These are phyloP conservation scores for Heteromyza rotundicornis DNA, from an alignment of 2,888 invertebrate genomes.

Conservation along the genomic window DNA sequence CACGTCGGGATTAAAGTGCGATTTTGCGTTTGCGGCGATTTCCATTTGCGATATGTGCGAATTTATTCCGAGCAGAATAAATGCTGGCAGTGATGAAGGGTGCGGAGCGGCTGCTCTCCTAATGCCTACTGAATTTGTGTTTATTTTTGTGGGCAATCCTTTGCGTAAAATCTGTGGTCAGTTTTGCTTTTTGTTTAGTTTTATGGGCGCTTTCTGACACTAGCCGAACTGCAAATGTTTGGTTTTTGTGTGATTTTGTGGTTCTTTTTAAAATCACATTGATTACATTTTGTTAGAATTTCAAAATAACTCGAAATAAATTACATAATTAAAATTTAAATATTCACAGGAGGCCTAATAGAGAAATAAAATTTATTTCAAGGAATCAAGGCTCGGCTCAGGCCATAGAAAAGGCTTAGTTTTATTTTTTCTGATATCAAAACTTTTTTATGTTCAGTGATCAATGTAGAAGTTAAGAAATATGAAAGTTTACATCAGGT, in stretches of 20 bases:
- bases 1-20: slow-evolving; percentile 59
- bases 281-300: neutral
- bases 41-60: slow-evolving; percentile 41
- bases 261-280: neutral
- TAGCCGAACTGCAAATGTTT: slow-evolving; percentile 43
- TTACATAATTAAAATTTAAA: too few relatives aligned
- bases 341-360: too few relatives aligned
- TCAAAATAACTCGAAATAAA: too few relatives aligned
- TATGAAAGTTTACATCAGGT: too few relatives aligned
- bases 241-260: slow-evolving; percentile 29
- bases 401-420: too few relatives aligned
- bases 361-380: too few relatives aligned
- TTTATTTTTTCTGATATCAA: too few relatives aligned
- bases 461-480: too few relatives aligned
- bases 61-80: slow-evolving; percentile 36
- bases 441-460: too few relatives aligned
- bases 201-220: slow-evolving; percentile 29
- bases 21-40: slow-evolving; percentile 50
- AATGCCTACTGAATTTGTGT: neutral
- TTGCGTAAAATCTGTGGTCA: slow-evolving; percentile 13
- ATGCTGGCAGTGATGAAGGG: neutral
- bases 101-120: slow-evolving; percentile 15
- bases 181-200: slow-evolving; percentile 29
- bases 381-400: too few relatives aligned
- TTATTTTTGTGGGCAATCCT: slow-evolving; percentile 16